These are phyloP conservation scores for Pycnonotus jocosus DNA, from an alignment of 2,113 vertebrate genomes.

Conservation along the genomic window DNA sequence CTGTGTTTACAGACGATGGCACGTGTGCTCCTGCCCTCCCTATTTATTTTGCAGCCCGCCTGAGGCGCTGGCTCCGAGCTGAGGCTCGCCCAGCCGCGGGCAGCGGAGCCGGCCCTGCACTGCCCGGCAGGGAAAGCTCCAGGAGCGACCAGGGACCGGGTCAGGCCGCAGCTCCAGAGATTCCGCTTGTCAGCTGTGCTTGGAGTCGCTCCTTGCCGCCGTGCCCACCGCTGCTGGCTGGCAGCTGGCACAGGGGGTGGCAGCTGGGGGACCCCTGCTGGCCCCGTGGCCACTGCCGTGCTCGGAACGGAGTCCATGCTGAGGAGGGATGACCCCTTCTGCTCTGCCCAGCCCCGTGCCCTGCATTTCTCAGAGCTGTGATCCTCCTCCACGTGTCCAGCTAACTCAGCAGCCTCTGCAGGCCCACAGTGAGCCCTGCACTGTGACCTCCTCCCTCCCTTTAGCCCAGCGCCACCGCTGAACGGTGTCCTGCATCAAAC, in stretches of 20 bases:
- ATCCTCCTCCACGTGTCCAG: neutral
- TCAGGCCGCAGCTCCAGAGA: neutral
- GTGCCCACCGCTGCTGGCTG: neutral
- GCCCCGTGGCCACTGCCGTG: neutral
- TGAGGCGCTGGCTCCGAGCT: neutral
- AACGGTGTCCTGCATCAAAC: neutral
- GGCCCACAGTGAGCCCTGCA: constrained; percentile 5
- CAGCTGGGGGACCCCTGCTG: neutral
- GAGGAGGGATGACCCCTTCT: neutral
- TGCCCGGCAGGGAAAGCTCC: neutral
- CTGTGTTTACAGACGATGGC: constrained; percentile 44
- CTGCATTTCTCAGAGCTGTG: neutral
- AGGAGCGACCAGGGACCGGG: neutral
- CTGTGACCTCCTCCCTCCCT: constrained; percentile 3
- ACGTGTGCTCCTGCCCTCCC: neutral
- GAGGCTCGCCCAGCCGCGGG: neutral
- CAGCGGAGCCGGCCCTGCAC: neutral
- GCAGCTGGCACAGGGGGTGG: neutral
- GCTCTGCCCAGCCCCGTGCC: neutral
- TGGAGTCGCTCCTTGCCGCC: neutral
- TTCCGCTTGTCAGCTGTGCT: neutral
- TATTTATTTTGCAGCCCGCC: constrained; percentile 23
- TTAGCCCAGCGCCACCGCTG: neutral
- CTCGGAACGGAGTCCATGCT: neutral
- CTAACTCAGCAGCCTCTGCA: neutral